Evolutionary conservation across 2,888 invertebrate genomes (phyloP).

Genomic region (Smittia sp.): DNA sequence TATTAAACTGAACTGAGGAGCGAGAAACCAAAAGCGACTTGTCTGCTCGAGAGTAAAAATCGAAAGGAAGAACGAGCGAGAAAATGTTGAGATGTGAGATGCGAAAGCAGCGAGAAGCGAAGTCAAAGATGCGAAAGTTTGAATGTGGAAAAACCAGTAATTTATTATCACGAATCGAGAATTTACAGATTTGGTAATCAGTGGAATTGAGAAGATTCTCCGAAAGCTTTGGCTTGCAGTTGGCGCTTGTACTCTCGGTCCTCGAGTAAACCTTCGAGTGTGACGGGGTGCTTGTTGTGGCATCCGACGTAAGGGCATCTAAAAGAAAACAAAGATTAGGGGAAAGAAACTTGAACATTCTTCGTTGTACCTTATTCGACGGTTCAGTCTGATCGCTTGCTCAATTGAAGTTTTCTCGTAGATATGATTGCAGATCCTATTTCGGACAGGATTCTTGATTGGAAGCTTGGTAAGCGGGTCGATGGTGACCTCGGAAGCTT

Average conservation of each 20-base stretch:
- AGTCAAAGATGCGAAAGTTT: no score
- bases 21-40: no score
- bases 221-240: not conserved
- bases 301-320: slow-evolving; percentile 27
- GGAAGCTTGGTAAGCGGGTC: slow-evolving; percentile 55
- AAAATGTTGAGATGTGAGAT: no score
- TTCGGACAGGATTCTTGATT: slow-evolving; percentile 54
- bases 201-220: not conserved
- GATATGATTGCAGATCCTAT: slow-evolving; percentile 53
- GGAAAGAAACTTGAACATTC: not conserved
- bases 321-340: not conserved
- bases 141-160: no score
- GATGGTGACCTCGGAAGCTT: slow-evolving; percentile 45
- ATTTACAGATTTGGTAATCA: no score
- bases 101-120: no score
- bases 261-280: not conserved
- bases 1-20: no score
- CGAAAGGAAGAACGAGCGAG: no score
- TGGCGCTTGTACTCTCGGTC: not conserved
- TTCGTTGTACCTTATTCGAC: slow-evolving; percentile 51
- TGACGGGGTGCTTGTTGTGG: not conserved
- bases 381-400: slow-evolving; percentile 49
- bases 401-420: slow-evolving; percentile 52
- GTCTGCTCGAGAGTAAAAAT: no score
- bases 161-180: no score